Percentiles rank a stretch among this genome's conserved stretches.
These are phyloP conservation scores for Creontiades dilutus DNA, from an alignment of 2,888 invertebrate genomes.

Conservation along the genomic window DNA sequence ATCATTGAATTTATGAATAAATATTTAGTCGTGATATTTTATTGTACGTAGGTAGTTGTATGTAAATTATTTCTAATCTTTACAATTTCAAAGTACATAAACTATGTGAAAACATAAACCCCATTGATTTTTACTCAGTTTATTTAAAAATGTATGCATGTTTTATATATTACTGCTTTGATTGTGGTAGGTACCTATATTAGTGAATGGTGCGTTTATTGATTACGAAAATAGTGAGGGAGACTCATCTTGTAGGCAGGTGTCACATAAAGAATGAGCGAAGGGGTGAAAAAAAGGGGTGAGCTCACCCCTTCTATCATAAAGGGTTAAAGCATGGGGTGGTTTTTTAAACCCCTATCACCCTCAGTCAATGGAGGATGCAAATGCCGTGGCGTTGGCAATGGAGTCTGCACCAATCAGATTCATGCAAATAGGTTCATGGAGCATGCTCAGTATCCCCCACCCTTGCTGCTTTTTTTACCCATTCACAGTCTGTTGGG, in stretches of 20 bases:
- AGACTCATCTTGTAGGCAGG: conserved; percentile 25
- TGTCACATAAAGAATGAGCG: conserved; percentile 50
- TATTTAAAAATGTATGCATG: too few species aligned
- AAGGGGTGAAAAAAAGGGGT: conserved; percentile 68
- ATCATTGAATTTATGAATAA: too few species aligned
- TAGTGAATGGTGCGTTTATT: conserved; percentile 3
- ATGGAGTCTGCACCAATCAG: conserved; percentile 58
- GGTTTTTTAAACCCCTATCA: conserved; percentile 29
- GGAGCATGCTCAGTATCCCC: conserved; percentile 56
- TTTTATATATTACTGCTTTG: too few species aligned
- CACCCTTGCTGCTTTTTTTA: background rate
- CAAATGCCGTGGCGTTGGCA: conserved; percentile 41
- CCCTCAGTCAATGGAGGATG: conserved; percentile 47
- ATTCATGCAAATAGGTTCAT: conserved; percentile 35
- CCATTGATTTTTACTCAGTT: too few species aligned
- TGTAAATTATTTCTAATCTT: too few species aligned
- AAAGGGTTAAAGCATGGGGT: conserved; percentile 57
- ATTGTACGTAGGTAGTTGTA: too few species aligned
- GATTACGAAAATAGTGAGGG: background rate
- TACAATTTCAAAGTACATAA: too few species aligned
- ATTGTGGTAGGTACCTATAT: background rate
- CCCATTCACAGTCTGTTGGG: background rate
- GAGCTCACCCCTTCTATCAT: conserved; percentile 33
- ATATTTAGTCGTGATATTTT: too few species aligned
- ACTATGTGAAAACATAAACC: too few species aligned